Conservation (phyloP, 2,113 vertebrate species). For the Aphelocoma coerulescens region DNA sequence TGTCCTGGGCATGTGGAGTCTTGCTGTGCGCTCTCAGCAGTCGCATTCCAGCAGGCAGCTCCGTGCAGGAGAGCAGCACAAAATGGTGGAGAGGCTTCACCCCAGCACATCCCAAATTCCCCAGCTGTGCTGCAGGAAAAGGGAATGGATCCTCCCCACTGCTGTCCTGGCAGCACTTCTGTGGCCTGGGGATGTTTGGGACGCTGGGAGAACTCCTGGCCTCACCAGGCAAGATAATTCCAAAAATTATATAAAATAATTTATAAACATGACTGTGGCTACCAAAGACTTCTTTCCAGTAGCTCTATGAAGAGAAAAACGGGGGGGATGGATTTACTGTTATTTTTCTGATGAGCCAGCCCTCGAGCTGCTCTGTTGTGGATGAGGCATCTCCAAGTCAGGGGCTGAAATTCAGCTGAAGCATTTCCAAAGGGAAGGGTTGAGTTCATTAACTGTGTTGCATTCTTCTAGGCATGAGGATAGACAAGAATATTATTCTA, state of each 20-base stretch:
- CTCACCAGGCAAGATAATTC: background rate
- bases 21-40: background rate
- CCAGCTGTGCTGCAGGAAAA: background rate
- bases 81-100: background rate
- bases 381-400: fast-evolving
- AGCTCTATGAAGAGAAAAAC: background rate
- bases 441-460: background rate
- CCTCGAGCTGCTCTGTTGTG: background rate
- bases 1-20: conserved; percentile 51
- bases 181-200: background rate
- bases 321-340: background rate
- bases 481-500: too few relatives aligned
- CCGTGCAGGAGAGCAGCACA: background rate
- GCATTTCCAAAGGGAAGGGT: background rate
- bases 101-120: background rate
- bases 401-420: background rate
- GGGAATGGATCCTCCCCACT: fast-evolving
- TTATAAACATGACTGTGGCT: background rate
- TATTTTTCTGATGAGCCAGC: background rate
- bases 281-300: background rate
- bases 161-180: background rate
- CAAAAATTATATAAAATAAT: background rate
- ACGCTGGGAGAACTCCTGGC: background rate
- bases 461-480: background rate
- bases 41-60: conserved; percentile 23